Conservation (phyloP, 2,113 vertebrate species). For the Lates calcarifer region DNA sequence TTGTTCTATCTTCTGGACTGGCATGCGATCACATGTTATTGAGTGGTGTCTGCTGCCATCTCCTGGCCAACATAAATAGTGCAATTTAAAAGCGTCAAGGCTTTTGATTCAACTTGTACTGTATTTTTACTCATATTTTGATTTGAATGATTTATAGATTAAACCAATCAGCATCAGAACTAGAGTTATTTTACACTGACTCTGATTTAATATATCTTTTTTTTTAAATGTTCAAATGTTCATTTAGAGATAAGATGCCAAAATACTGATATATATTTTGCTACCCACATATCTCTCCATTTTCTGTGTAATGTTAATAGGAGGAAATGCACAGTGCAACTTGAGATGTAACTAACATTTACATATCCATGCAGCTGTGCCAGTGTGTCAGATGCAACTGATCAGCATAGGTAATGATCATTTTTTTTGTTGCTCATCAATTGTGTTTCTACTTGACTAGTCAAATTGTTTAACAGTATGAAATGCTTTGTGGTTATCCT, state of each 20-base stretch:
- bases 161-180: not conserved
- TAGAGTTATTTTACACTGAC: not conserved
- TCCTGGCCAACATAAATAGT: slow-evolving; percentile 47
- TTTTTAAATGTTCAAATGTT: no score
- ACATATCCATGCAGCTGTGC: not conserved
- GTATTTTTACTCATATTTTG: not conserved
- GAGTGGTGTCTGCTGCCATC: slow-evolving; percentile 82
- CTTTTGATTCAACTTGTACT: not conserved
- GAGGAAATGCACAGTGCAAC: not conserved
- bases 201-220: no score
- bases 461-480: not conserved
- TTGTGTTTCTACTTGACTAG: not conserved
- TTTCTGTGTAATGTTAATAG: no score
- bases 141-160: not conserved
- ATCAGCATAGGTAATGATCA: no score
- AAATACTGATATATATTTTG: not conserved
- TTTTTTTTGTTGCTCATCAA: no score
- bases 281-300: no score
- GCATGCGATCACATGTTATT: slow-evolving; percentile 49
- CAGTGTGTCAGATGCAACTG: not conserved
- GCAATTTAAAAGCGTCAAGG: not conserved
- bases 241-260: no score
- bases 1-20: slow-evolving; percentile 15
- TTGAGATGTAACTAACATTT: not conserved
- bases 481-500: no score